Conservation (phyloP, 1,140 invertebrate genomes). For the Hypothenemus hampei region DNA sequence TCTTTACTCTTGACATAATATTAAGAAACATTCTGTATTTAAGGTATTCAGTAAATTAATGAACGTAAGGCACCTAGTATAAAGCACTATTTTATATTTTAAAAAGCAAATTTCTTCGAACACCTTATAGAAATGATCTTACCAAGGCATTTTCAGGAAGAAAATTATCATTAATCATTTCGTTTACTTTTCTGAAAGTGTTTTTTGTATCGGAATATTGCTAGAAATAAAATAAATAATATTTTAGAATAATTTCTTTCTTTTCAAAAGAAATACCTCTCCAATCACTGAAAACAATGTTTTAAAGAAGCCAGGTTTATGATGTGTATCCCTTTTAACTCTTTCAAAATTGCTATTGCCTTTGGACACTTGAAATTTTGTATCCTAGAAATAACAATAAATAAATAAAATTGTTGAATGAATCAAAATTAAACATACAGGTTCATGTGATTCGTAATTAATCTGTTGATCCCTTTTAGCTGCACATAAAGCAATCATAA, state of each 20-base stretch:
- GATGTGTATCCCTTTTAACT: slow-evolving; percentile 35
- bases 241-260: background rate
- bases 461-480: too few relatives aligned
- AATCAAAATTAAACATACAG: too few relatives aligned
- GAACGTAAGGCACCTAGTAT: too few relatives aligned
- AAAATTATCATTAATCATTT: slow-evolving; percentile 43
- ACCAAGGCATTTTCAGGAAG: slow-evolving; percentile 38
- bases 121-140: slow-evolving; percentile 11
- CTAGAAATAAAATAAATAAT: slow-evolving; percentile 33
- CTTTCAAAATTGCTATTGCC: background rate
- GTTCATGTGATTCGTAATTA: too few relatives aligned
- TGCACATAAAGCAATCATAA: slow-evolving; percentile 1
- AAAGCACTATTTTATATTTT: too few relatives aligned
- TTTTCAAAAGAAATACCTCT: slow-evolving; percentile 45
- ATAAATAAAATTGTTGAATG: too few relatives aligned
- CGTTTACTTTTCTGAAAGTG: slow-evolving; percentile 46
- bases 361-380: too few relatives aligned
- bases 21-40: too few relatives aligned
- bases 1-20: too few relatives aligned
- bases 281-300: slow-evolving; percentile 47
- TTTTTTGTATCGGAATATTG: slow-evolving; percentile 48
- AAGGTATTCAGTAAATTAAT: too few relatives aligned
- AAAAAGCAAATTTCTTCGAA: background rate
- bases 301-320: slow-evolving; percentile 49
- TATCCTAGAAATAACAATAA: too few relatives aligned